These are phyloP conservation scores for Diarsia mendica DNA, from an alignment of 2,888 invertebrate species.

Conservation along the genomic window DNA sequence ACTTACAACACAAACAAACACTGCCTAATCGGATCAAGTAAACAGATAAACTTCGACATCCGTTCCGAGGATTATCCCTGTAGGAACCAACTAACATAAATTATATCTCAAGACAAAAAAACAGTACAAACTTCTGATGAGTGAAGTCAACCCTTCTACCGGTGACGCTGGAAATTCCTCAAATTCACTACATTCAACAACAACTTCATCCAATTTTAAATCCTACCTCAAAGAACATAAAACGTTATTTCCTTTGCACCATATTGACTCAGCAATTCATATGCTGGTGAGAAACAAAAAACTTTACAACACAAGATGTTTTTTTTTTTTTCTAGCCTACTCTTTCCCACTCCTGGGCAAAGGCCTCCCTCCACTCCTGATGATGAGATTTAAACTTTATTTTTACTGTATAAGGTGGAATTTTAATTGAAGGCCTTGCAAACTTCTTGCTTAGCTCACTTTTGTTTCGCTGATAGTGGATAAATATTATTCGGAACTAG, in stretches of 20 bases:
- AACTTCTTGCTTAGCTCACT: conserved; percentile 79
- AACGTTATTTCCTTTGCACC: conserved; percentile 44
- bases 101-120: conserved; percentile 62
- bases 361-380: too few relatives aligned
- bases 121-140: conserved; percentile 47
- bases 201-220: conserved; percentile 35
- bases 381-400: conserved; percentile 51
- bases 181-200: conserved; percentile 55
- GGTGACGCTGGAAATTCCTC: conserved; percentile 56
- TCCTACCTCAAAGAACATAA: conserved; percentile 38
- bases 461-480: conserved; percentile 81
- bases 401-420: conserved; percentile 52
- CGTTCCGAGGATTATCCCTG: conserved; percentile 18
- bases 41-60: conserved; percentile 37
- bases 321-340: too few relatives aligned
- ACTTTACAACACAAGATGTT: conserved; percentile 3
- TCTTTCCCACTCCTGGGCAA: too few relatives aligned
- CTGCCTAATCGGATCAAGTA: conserved; percentile 27
- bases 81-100: conserved; percentile 50
- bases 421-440: conserved; percentile 63
- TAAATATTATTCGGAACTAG: conserved; percentile 83
- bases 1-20: conserved; percentile 45
- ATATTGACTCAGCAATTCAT: conserved; percentile 35
- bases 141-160: conserved; percentile 52
- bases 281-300: conserved; percentile 58